A percentile compares a stretch with the other conserved stretches of the same genome.
Conservation (phyloP, 2,888 invertebrate species). For the Papilio demoleus region DNA sequence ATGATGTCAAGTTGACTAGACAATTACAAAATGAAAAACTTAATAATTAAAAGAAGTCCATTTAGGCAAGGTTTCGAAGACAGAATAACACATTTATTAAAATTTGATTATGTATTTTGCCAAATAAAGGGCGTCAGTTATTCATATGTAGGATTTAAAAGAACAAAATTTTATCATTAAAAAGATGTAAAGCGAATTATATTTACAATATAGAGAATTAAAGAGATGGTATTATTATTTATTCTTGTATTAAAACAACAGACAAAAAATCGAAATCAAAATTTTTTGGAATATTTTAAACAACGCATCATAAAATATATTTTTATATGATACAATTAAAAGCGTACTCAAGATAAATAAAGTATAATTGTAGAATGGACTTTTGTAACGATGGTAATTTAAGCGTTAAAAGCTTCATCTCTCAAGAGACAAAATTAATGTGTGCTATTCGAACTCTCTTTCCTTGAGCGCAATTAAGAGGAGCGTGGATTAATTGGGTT, state of each 20-base stretch:
- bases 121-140: neutral
- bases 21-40: too few species aligned
- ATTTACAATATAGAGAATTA: too few species aligned
- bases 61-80: too few species aligned
- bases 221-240: neutral
- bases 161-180: too few species aligned
- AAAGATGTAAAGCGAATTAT: too few species aligned
- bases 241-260: too few species aligned
- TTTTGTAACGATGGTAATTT: conserved; percentile 33
- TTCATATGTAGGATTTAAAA: too few species aligned
- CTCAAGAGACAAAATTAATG: conserved; percentile 38
- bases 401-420: conserved; percentile 37
- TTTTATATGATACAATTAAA: neutral
- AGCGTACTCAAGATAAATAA: neutral
- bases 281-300: neutral
- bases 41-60: too few species aligned
- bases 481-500: conserved; percentile 39
- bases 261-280: neutral
- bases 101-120: neutral
- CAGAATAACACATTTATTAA: too few species aligned
- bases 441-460: conserved; percentile 36
- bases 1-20: too few species aligned
- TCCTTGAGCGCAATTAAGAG: conserved; percentile 38
- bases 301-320: neutral
- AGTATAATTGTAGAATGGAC: conserved; percentile 10